Conservation (phyloP, 2,113 vertebrate genomes). For the Thymallus thymallus region DNA sequence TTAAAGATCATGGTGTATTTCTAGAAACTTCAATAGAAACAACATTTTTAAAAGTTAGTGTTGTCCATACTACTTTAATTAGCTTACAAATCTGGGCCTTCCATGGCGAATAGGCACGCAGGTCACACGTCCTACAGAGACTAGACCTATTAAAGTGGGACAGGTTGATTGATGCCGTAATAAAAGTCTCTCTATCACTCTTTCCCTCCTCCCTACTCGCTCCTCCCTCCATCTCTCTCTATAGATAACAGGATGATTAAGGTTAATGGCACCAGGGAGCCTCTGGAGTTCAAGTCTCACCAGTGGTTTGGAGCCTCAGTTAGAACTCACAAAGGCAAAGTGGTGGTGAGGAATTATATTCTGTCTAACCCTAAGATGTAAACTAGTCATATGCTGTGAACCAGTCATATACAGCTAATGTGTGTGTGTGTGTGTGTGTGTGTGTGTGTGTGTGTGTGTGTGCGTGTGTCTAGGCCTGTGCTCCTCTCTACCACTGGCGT, state of each 20-base stretch:
- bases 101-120: background rate
- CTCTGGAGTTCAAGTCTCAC: slow-evolving; percentile 93
- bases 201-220: background rate
- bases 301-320: slow-evolving; percentile 98
- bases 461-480: slow-evolving; percentile 83
- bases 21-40: no score
- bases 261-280: slow-evolving; percentile 88
- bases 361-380: no score
- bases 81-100: no score
- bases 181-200: background rate
- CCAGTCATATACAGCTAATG: no score
- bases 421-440: background rate
- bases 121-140: no score
- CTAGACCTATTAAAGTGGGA: background rate
- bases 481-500: slow-evolving; percentile 96
- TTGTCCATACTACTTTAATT: no score
- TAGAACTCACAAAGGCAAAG: slow-evolving; percentile 89
- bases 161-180: no score
- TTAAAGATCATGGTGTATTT: no score
- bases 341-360: slow-evolving; percentile 83
- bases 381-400: no score
- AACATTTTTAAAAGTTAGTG: no score
- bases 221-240: slow-evolving; percentile 24
- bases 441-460: background rate
- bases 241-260: slow-evolving; percentile 93